A percentile compares a stretch with the other conserved stretches of the same genome.
These are phyloP conservation scores for Sympetrum striolatum DNA, from an alignment of 2,888 invertebrate species.

Conservation along the genomic window DNA sequence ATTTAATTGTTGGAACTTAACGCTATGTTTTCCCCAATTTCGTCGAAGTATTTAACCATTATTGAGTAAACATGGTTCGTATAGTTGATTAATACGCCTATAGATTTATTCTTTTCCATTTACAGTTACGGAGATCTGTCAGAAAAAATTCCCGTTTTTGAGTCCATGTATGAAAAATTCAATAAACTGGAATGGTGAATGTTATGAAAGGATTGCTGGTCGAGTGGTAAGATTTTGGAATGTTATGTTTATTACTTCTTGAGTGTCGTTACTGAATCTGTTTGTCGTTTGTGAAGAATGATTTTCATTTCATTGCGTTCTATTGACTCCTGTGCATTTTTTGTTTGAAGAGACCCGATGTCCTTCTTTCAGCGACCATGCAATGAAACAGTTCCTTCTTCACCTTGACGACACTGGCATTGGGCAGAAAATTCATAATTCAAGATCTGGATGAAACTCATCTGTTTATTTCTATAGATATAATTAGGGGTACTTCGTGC, in stretches of 20 bases:
- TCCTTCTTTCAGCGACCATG: conserved; percentile 80
- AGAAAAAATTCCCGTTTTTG: no score
- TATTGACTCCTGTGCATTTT: background rate
- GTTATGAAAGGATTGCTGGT: conserved; percentile 65
- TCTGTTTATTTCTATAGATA: conserved; percentile 93
- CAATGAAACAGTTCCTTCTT: conserved; percentile 98
- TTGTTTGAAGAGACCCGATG: conserved; percentile 41
- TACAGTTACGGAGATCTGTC: no score
- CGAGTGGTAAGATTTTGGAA: conserved; percentile 58
- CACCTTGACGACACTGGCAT: conserved; percentile 93
- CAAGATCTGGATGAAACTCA: conserved; percentile 97
- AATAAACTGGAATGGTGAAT: conserved; percentile 61
- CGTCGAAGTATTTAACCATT: no score
- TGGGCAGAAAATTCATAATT: conserved; percentile 93
- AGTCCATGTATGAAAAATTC: background rate
- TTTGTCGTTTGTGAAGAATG: background rate
- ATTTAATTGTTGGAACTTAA: no score
- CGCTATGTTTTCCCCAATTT: no score
- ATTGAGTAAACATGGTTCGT: no score
- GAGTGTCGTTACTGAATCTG: background rate
- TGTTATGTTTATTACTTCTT: background rate
- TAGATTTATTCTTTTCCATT: no score
- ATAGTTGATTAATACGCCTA: no score
- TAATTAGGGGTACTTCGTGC: conserved; percentile 86
- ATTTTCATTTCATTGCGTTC: conserved; percentile 20